Evolutionary conservation across 2,797 vertebrate species (phyloP), one percentile per base, ranked within the genome.

Genomic region (Lacerta viridis): DNA sequence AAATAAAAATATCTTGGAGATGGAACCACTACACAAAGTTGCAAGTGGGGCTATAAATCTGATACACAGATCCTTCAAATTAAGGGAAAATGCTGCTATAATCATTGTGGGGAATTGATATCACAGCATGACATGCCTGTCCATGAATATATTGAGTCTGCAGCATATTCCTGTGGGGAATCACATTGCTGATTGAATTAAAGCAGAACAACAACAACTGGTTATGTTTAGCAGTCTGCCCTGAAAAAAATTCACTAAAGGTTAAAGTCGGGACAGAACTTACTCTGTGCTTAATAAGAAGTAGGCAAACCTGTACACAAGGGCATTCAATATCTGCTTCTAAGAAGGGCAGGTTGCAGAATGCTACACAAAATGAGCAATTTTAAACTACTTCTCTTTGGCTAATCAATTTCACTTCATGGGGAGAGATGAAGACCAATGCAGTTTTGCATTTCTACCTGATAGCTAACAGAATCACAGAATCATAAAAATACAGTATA

Each of bases 61-160:
- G 80, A 85, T 64, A 74, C 55, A 86, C 41, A 87, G 20, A 43
- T 83, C 81, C 20, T 33, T 71, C 43, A 93, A 89, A 86, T 89
- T 92, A 90, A 91, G 80, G 46, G 17, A 46, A 80, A 92, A 89
- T 81, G 75, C 39, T 75, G 68, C 83, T 46, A 87, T 83, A 90
- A 87, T 91, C 78, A 92, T 76, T 18, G 27, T 33, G 27, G 36
- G 36, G 27, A 88, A 90, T 77, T 91, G 36, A 86, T 23, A 80
- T 84, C 79, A 61, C 41, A 91, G 36, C 29, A 80, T 77, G 39
- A 71, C 23, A 80, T 78, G 66, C 77, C 39, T 86, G 91, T 43
- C 89, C 84, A 88, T 85, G 72, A 91, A 81, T 39, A 87, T 68
- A 88, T 2, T 78, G 59, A 85, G 84, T 75, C 43, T 80, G 87